phyloP scores from a whole-genome alignment of 2,888 invertebrate genomes.

The Cybosia mesomella region DNA sequence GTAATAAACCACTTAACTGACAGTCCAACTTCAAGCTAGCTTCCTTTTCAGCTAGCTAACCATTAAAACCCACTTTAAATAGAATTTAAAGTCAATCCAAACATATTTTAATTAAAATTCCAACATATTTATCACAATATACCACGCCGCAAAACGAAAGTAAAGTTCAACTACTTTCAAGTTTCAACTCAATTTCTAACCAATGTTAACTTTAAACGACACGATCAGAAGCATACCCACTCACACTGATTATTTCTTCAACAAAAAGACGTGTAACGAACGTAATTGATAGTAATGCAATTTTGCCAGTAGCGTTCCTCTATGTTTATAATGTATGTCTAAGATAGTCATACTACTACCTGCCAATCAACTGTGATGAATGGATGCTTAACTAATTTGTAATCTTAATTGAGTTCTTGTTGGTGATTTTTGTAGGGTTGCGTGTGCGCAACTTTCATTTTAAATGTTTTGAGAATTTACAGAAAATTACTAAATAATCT shows the following conservation, averaged over 20 bases:
- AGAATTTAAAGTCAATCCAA: not conserved
- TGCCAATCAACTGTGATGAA: constrained; percentile 79
- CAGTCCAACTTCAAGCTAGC: too few relatives aligned
- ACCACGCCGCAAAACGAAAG: constrained; percentile 30
- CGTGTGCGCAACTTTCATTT: constrained; percentile 29
- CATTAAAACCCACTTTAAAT: not conserved
- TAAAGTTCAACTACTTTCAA: constrained; percentile 42
- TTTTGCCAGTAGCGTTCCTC: constrained; percentile 73
- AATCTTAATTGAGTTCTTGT: constrained; percentile 73
- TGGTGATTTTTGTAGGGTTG: constrained; percentile 54
- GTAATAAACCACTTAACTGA: too few relatives aligned
- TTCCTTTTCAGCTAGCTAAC: not conserved
- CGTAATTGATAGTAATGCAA: constrained; percentile 70
- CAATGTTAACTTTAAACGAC: constrained; percentile 28
- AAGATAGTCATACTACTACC: constrained; percentile 49
- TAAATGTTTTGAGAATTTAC: constrained; percentile 34
- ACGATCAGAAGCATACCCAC: constrained; percentile 35
- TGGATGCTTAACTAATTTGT: constrained; percentile 78
- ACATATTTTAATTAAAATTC: constrained; percentile 18
- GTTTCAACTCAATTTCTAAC: constrained; percentile 31
- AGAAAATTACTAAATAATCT: constrained; percentile 13
- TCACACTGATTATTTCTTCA: constrained; percentile 64
- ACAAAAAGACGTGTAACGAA: constrained; percentile 66
- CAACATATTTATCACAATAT: constrained; percentile 36
- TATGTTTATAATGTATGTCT: constrained; percentile 32